Percentiles rank a stretch among this genome's conserved stretches.
Evolutionary conservation across 2,888 invertebrate species (phyloP).

Genomic region (Drosophila mettleri): DNA sequence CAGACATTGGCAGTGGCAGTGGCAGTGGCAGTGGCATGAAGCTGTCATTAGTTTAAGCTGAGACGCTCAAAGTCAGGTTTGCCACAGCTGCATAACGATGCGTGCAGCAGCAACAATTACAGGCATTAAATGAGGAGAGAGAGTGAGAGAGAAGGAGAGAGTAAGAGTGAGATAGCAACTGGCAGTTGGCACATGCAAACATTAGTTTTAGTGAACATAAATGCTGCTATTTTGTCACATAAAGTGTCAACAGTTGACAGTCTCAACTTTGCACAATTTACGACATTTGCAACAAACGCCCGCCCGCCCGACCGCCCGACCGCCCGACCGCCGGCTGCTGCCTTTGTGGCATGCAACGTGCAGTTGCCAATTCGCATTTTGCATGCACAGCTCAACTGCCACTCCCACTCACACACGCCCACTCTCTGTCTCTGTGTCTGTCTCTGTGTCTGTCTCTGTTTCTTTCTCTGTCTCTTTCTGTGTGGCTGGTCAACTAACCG

Average conservation of each 20-base stretch:
- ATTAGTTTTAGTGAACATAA: conserved; percentile 64
- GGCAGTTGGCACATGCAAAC: conserved; percentile 34
- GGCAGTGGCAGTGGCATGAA: too few relatives aligned
- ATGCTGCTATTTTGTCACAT: conserved; percentile 66
- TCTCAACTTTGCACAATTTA: conserved; percentile 66
- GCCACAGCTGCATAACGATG: conserved; percentile 42
- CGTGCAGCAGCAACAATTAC: conserved; percentile 58
- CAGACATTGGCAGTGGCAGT: too few relatives aligned
- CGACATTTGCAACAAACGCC: conserved; percentile 36
- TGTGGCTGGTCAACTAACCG: conserved; percentile 19
- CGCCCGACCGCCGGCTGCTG: background rate
- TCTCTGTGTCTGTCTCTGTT: background rate
- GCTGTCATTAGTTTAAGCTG: conserved; percentile 44
- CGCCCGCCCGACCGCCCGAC: background rate
- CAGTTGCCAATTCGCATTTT: conserved; percentile 53
- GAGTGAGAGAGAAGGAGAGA: background rate
- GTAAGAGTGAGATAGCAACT: background rate
- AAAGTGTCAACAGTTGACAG: conserved; percentile 70
- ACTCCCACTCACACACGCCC: too few relatives aligned
- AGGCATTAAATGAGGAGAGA: conserved; percentile 43
- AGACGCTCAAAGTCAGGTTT: conserved; percentile 51
- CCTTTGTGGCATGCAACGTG: conserved; percentile 7
- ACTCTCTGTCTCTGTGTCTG: too few relatives aligned
- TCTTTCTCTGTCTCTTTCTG: background rate
- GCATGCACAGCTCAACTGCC: too few relatives aligned